These are phyloP conservation scores for Callinectes sapidus DNA, from an alignment of 2,888 invertebrate species.

Conservation along the genomic window DNA sequence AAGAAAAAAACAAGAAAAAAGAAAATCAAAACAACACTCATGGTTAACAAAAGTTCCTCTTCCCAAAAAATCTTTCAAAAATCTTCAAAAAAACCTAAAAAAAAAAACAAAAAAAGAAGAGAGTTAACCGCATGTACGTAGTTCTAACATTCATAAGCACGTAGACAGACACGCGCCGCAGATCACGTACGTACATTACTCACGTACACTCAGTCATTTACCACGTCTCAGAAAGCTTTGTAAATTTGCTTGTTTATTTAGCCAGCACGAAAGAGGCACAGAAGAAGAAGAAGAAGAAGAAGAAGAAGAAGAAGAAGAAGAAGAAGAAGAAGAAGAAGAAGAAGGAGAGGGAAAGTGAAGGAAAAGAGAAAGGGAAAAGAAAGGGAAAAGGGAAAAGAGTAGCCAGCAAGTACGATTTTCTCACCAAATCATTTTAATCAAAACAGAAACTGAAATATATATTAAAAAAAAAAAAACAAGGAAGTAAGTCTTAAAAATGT, in stretches of 20 bases:
- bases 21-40: neutral
- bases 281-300: neutral
- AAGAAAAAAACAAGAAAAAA: neutral
- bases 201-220: neutral
- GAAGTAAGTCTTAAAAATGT: neutral
- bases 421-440: neutral
- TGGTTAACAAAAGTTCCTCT: neutral
- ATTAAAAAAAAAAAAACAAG: neutral
- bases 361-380: neutral
- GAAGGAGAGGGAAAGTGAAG: neutral
- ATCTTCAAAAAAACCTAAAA: neutral
- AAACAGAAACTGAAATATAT: neutral
- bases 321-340: neutral
- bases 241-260: neutral
- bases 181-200: neutral
- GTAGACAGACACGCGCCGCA: neutral
- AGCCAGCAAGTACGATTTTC: conserved; percentile 5
- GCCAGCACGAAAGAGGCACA: conserved; percentile 9
- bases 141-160: neutral
- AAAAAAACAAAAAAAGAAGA: neutral
- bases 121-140: neutral
- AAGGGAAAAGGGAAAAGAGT: neutral
- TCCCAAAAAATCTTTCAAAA: neutral
- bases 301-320: conserved; percentile 16
- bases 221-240: neutral